Evolutionary conservation across 2,888 invertebrate species (phyloP).

Genomic region (Stenodera caucasica): DNA sequence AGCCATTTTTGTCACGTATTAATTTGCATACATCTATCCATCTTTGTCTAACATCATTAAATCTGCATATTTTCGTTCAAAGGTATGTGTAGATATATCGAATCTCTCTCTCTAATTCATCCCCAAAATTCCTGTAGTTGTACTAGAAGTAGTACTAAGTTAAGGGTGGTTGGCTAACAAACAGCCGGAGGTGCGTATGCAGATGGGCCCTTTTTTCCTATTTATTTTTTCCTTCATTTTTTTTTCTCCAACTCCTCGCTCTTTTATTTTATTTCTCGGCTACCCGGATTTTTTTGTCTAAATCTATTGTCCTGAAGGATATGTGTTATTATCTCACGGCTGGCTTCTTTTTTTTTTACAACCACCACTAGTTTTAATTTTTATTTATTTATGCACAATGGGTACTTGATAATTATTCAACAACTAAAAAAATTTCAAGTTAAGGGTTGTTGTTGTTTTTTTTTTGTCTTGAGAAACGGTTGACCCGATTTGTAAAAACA

Average conservation of each 20-base stretch:
- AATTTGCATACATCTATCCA: constrained; percentile 32
- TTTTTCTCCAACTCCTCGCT: constrained; percentile 17
- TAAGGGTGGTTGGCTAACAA: background rate
- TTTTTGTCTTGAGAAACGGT: background rate
- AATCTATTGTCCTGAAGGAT: background rate
- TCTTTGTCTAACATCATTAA: background rate
- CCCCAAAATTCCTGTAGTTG: too few relatives aligned
- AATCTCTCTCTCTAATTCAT: too few relatives aligned
- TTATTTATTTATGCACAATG: constrained; percentile 22
- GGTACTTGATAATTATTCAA: constrained; percentile 6
- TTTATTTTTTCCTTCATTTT: constrained; percentile 21
- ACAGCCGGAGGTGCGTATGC: constrained; percentile 25
- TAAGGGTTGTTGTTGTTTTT: background rate
- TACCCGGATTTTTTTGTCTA: background rate
- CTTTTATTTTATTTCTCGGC: background rate
- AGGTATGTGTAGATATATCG: background rate
- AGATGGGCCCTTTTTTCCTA: constrained; percentile 20
- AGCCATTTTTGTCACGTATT: constrained; percentile 42
- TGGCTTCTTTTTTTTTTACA: background rate
- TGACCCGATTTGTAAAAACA: background rate
- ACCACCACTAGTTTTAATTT: constrained; percentile 8
- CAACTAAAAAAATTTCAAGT: too few relatives aligned
- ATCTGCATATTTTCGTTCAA: background rate
- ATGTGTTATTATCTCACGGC: constrained; percentile 25
- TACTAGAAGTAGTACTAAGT: too few relatives aligned